Evolutionary conservation across 2,113 vertebrate species (phyloP).

Genomic region (Chauna torquata): DNA sequence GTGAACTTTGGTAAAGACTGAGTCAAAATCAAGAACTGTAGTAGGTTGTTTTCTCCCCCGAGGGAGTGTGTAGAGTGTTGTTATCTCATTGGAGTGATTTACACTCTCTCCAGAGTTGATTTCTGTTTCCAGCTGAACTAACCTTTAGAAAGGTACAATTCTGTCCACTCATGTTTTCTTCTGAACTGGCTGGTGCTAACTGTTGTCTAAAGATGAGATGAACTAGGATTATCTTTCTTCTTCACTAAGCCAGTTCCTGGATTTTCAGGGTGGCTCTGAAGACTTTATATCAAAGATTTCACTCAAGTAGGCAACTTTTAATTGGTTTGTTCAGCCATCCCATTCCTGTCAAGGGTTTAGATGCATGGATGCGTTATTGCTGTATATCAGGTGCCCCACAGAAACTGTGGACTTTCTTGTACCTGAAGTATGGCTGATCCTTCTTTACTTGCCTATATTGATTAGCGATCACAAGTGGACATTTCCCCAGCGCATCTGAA

Average conservation of each 20-base stretch:
- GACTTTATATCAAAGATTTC: background rate
- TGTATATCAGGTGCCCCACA: background rate
- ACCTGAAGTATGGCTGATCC: background rate
- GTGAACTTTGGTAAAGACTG: background rate
- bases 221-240: background rate
- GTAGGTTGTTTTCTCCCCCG: background rate
- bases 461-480: background rate
- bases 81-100: constrained; percentile 9
- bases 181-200: background rate
- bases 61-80: background rate
- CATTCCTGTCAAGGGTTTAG: background rate
- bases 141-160: background rate
- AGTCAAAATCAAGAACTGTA: constrained; percentile 30
- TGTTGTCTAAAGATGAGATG: background rate
- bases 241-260: background rate
- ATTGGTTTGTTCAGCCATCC: background rate
- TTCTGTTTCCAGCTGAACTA: background rate
- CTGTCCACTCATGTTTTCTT: background rate
- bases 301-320: background rate
- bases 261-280: background rate
- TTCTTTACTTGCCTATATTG: background rate
- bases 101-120: background rate
- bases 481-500: background rate
- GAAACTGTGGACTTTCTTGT: background rate
- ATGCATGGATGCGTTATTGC: background rate